A percentile compares a stretch with the other conserved stretches of the same genome.
Conservation (phyloP, 2,797 vertebrate species). For the Gadopsis marmoratus region DNA sequence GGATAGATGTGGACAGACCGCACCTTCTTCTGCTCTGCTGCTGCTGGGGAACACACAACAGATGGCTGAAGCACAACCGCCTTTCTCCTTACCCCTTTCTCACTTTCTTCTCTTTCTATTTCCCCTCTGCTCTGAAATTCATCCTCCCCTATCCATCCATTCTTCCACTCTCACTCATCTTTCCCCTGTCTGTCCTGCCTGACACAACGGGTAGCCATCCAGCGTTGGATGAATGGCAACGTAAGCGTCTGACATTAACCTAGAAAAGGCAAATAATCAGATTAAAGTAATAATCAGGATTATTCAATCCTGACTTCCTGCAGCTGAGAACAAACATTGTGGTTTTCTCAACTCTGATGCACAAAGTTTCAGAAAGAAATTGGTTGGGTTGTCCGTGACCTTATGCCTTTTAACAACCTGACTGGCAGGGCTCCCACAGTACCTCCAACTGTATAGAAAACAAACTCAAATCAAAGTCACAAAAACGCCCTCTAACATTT, state of each 20-base stretch:
- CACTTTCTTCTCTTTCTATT: conserved; percentile 40
- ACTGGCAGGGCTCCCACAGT: neutral
- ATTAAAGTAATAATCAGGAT: neutral
- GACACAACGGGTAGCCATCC: neutral
- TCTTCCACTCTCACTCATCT: neutral
- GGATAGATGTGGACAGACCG: conserved; percentile 86
- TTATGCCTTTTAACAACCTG: neutral
- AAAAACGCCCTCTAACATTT: neutral
- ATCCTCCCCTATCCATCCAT: neutral
- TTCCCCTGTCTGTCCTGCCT: conserved; percentile 50
- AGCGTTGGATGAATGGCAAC: neutral
- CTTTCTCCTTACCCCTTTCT: conserved; percentile 71
- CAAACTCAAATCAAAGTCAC: neutral
- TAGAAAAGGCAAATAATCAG: neutral
- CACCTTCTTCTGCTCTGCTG: conserved; percentile 91
- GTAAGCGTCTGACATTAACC: conserved; percentile 1
- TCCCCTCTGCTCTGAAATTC: conserved; percentile 14
- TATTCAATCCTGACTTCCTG: neutral
- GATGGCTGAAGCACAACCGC: conserved; percentile 88
- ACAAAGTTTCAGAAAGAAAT: neutral
- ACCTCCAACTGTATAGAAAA: conserved; percentile 1
- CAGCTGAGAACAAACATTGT: neutral
- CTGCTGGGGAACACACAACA: conserved; percentile 88
- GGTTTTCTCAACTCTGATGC: neutral
- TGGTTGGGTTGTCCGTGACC: neutral